A percentile compares a stretch with the other conserved stretches of the same genome.
These are phyloP conservation scores for Drosophila nasuta DNA, from an alignment of 1,140 invertebrate species.

Conservation along the genomic window DNA sequence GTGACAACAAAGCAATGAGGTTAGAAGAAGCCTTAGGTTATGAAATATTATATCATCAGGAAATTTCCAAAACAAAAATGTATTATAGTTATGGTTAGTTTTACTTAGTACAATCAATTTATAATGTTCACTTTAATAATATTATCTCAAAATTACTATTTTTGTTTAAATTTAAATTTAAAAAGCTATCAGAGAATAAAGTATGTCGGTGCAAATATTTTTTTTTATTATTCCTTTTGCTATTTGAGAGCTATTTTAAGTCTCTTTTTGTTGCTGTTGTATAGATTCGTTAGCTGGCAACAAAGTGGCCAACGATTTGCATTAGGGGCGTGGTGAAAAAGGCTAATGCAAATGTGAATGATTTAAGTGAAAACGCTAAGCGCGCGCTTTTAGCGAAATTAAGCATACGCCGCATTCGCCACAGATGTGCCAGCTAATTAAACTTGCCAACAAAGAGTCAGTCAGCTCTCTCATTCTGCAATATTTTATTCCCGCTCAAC, in stretches of 20 bases:
- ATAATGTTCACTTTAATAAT: too few species aligned
- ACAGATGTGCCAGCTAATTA: slow-evolving; percentile 44
- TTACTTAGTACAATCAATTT: too few species aligned
- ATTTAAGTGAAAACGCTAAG: slow-evolving; percentile 51
- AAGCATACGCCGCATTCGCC: slow-evolving; percentile 62
- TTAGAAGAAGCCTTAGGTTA: not conserved
- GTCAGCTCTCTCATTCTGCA: not conserved
- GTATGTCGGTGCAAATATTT: not conserved
- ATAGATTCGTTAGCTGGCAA: slow-evolving; percentile 73
- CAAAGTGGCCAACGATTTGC: slow-evolving; percentile 52
- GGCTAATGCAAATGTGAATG: slow-evolving; percentile 74
- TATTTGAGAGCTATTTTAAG: slow-evolving; percentile 44
- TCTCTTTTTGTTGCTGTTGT: slow-evolving; percentile 48
- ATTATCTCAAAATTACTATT: too few species aligned
- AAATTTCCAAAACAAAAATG: not conserved
- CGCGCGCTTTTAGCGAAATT: slow-evolving; percentile 73
- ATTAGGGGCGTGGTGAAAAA: slow-evolving; percentile 15
- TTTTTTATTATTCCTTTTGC: not conserved
- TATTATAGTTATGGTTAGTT: not conserved
- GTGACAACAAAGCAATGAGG: too few species aligned
- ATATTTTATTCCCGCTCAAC: not conserved
- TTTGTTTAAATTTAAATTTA: not conserved
- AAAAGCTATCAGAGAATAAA: not conserved
- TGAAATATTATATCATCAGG: not conserved
- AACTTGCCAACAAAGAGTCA: slow-evolving; percentile 36